Base-by-base conservation (phyloP, 2,888 invertebrate species). In the Ophion ellenae region DNA sequence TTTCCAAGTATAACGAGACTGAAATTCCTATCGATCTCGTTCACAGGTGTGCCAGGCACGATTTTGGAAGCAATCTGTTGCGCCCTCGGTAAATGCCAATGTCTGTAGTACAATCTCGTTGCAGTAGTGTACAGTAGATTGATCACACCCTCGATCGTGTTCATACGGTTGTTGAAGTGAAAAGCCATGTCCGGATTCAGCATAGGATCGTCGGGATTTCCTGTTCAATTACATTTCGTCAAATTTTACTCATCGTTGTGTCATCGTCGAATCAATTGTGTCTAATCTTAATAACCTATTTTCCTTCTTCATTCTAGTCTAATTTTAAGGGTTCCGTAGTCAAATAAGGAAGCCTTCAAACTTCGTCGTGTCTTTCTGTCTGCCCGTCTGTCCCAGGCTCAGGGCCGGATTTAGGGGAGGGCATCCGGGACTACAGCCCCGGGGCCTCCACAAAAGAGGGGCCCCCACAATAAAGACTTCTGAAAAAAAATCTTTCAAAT, bases 161-260 rank as follows among this genome's bases (percentile, higher is more conserved):
- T 89, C 93, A 93, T 93, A 90, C 87, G 88, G 75, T 90, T 89
- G 47, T 89, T 90, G 85, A 93, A 93, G 36, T 90, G 89, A 83
- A 89, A 93, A 69, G 92, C 92, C 93, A 93, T 93, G 84, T 93
- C 93, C 2, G 92, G 92, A 88, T 93, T 93, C 40, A 93, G 82
- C 75, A 90, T 85, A 24, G 93, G 91, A 79, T 93, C 91, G 86
- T 93, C 93, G 24, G 93, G 92, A 86, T 93, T 93, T 61, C 93
- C 93, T 92, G 66, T 32, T 28, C n/a, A 64, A 36, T 32, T 20
- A 3, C 4, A 40, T 70, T 11, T 73, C 73, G 36, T 28, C n/a
- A 1, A 45, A 45, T 17, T 69, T 69, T 24, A 53, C 28, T 57
- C n/a, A 6, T 0, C 1, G 17, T 5, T 24, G 14, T 3, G n/a